Percentiles rank a stretch among this genome's conserved stretches.
phyloP scores from a whole-genome alignment of 2,113 vertebrate species.

The Tenebrosternarchus preto region DNA sequence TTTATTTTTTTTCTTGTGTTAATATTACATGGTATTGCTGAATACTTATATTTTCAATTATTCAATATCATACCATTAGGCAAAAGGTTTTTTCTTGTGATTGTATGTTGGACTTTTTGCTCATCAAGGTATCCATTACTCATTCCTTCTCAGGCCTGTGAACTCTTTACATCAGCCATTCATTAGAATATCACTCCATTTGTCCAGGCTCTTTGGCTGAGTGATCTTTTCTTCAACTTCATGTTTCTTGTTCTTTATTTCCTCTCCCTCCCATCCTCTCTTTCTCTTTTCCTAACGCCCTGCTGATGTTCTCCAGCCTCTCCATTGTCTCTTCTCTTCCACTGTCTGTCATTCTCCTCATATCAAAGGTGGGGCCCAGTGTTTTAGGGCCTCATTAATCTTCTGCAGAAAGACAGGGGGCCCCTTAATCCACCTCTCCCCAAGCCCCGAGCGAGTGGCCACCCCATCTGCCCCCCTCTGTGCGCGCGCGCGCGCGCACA shows the following conservation, averaged over 20 bases:
- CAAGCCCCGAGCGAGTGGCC: conserved; percentile 44
- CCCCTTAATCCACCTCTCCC: conserved; percentile 71
- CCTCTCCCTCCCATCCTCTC: conserved; percentile 32
- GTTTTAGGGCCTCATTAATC: conserved; percentile 76
- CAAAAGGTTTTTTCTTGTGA: background rate
- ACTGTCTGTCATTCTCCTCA: conserved; percentile 63
- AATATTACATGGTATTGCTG: background rate
- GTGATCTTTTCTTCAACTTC: background rate
- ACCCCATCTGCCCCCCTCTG: conserved; percentile 52
- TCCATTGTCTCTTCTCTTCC: conserved; percentile 51
- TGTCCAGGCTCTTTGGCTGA: background rate
- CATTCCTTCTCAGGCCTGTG: background rate
- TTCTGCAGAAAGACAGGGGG: conserved; percentile 73
- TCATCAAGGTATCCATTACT: background rate
- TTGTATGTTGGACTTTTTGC: background rate
- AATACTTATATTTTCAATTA: background rate
- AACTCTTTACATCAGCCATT: background rate
- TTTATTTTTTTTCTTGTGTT: background rate
- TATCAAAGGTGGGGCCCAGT: conserved; percentile 66
- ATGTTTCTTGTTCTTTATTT: conserved; percentile 7
- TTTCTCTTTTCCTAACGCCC: conserved; percentile 5
- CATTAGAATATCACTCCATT: background rate
- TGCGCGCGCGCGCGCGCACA: background rate
- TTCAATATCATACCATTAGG: background rate
- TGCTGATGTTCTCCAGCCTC: conserved; percentile 26